A percentile compares a stretch with the other conserved stretches of the same genome.
These are phyloP conservation scores for Hippocampus barbouri DNA, from an alignment of 2,113 vertebrate species.

Conservation along the genomic window DNA sequence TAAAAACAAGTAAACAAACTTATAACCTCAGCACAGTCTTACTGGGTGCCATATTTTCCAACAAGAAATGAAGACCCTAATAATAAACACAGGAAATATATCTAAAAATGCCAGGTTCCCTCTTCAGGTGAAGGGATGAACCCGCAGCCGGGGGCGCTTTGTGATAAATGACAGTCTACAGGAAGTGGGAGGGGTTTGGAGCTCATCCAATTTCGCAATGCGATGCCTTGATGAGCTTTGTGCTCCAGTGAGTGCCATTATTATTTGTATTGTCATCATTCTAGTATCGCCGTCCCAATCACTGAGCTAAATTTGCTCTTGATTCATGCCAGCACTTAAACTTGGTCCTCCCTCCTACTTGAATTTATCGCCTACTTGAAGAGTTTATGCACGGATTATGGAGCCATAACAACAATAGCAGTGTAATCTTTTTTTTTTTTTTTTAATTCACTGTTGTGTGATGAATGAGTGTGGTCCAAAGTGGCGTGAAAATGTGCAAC, in stretches of 20 bases:
- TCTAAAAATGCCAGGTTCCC: background rate
- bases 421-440: conserved; percentile 9
- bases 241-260: background rate
- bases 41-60: no score
- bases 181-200: background rate
- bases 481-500: conserved; percentile 6
- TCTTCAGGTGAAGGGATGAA: background rate
- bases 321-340: conserved; percentile 6
- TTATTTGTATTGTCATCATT: background rate
- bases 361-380: background rate
- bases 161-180: background rate
- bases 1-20: no score
- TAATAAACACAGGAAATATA: background rate
- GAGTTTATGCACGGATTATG: background rate
- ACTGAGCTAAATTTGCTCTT: background rate
- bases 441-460: conserved; percentile 1
- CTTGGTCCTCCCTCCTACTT: background rate
- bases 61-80: background rate
- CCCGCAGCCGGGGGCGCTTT: background rate
- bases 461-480: conserved; percentile 28
- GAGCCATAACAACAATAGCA: background rate
- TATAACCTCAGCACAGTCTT: no score
- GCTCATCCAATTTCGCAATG: background rate
- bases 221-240: background rate
- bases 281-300: background rate